Evolutionary conservation across 2,113 vertebrate genomes (phyloP).

Genomic region (Scophthalmus maximus): DNA sequence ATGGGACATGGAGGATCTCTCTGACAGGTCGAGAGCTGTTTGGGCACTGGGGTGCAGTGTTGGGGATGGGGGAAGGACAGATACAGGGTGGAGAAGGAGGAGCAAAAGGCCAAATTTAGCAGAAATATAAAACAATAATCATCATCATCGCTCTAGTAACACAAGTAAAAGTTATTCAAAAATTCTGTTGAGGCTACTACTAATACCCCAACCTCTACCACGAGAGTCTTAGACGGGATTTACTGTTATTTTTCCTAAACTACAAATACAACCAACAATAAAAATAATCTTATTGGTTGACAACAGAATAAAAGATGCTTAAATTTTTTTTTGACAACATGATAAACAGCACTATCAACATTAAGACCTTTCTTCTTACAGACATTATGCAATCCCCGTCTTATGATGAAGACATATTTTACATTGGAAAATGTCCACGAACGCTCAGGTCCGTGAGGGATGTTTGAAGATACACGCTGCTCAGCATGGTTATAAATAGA

Average conservation of each 20-base stretch:
- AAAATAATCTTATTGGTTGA: neutral
- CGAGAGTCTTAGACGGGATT: neutral
- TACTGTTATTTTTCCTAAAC: neutral
- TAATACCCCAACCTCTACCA: neutral
- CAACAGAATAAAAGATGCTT: neutral
- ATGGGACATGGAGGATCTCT: slow-evolving; percentile 48
- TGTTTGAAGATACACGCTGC: slow-evolving; percentile 77
- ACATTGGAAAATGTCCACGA: slow-evolving; percentile 57
- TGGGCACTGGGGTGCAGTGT: slow-evolving; percentile 48
- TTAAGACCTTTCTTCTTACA: neutral
- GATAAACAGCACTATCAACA: neutral
- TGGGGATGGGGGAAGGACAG: slow-evolving; percentile 37
- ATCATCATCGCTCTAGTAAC: slow-evolving; percentile 44
- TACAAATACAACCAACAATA: neutral
- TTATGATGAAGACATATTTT: slow-evolving; percentile 43
- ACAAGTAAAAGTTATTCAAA: slow-evolving; percentile 7
- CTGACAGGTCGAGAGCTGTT: slow-evolving; percentile 58
- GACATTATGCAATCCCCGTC: slow-evolving; percentile 23
- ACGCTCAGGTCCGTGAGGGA: slow-evolving; percentile 71
- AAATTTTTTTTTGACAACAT: neutral
- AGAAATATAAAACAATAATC: slow-evolving; percentile 51
- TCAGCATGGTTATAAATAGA: slow-evolving; percentile 85
- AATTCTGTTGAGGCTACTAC: slow-evolving; percentile 11
- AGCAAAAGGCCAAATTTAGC: slow-evolving; percentile 47
- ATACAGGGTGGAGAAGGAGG: slow-evolving; percentile 44